Conservation (phyloP, 2,888 invertebrate genomes). For the Meteorus cinctellus region DNA sequence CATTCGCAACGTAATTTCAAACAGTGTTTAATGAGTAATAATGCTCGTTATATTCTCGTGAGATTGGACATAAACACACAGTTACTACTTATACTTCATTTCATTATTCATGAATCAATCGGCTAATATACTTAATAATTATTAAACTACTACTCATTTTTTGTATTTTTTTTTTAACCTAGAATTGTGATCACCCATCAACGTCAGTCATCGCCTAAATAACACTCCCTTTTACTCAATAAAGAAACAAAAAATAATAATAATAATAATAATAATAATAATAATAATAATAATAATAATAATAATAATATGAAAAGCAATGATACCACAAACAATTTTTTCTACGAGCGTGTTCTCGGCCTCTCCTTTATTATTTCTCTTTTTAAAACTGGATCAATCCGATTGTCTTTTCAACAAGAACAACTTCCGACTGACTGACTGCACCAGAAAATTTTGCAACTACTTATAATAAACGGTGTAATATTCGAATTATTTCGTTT, state of each 20-base stretch:
- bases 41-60: constrained; percentile 73
- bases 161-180: constrained; percentile 65
- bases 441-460: constrained; percentile 66
- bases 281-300: constrained; percentile 43
- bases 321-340: constrained; percentile 48
- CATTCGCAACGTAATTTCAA: constrained; percentile 68
- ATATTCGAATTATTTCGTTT: constrained; percentile 44
- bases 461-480: constrained; percentile 55
- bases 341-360: constrained; percentile 38
- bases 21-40: constrained; percentile 70
- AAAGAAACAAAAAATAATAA: constrained; percentile 49
- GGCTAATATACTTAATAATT: constrained; percentile 73
- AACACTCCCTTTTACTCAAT: constrained; percentile 60
- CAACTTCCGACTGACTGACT: constrained; percentile 63
- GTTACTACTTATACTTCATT: constrained; percentile 70
- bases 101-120: constrained; percentile 74
- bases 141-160: constrained; percentile 69
- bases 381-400: constrained; percentile 37
- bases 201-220: constrained; percentile 70
- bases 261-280: constrained; percentile 34
- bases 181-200: constrained; percentile 73
- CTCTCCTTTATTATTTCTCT: constrained; percentile 32
- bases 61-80: constrained; percentile 74
- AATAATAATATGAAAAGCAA: constrained; percentile 51
- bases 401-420: constrained; percentile 40